Evolutionary conservation across 1,140 invertebrate genomes (phyloP).

Genomic region (Goniozus legneri): DNA sequence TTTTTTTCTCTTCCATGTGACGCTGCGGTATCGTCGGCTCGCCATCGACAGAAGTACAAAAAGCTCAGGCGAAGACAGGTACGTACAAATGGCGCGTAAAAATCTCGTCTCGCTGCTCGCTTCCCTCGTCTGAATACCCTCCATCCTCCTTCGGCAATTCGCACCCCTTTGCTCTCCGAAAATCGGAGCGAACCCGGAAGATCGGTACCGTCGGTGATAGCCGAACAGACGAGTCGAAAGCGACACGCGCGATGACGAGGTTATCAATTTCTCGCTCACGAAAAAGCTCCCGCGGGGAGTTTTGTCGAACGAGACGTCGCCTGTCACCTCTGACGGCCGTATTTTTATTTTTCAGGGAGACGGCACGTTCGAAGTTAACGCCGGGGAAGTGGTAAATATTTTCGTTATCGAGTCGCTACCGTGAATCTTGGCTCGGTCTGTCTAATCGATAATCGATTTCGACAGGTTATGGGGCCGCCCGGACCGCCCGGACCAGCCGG

Average conservation of each 20-base stretch:
- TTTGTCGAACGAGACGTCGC: too few relatives aligned
- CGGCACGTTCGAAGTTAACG: conserved; percentile 69
- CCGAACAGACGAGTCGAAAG: too few relatives aligned
- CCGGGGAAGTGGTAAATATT: conserved; percentile 66
- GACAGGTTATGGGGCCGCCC: conserved; percentile 72
- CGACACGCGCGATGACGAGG: too few relatives aligned
- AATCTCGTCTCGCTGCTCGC: neutral
- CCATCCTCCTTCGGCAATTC: too few relatives aligned
- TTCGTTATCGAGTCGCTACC: neutral
- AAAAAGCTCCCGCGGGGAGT: too few relatives aligned
- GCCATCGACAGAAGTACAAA: conserved; percentile 74
- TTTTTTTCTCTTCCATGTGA: too few relatives aligned
- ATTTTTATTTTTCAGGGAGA: conserved; percentile 67
- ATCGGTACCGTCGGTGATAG: too few relatives aligned
- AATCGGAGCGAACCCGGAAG: too few relatives aligned
- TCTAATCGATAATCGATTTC: neutral
- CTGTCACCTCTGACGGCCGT: too few relatives aligned
- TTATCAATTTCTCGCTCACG: too few relatives aligned
- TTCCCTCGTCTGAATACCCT: neutral
- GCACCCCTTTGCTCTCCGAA: too few relatives aligned
- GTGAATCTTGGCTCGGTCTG: neutral
- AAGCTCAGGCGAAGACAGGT: conserved; percentile 85
- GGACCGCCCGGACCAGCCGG: conserved; percentile 79
- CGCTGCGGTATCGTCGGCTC: conserved; percentile 11
- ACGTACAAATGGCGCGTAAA: conserved; percentile 42